These are phyloP conservation scores for Corythoichthys haematopterus DNA, from an alignment of 2,113 vertebrate genomes.

Conservation along the genomic window DNA sequence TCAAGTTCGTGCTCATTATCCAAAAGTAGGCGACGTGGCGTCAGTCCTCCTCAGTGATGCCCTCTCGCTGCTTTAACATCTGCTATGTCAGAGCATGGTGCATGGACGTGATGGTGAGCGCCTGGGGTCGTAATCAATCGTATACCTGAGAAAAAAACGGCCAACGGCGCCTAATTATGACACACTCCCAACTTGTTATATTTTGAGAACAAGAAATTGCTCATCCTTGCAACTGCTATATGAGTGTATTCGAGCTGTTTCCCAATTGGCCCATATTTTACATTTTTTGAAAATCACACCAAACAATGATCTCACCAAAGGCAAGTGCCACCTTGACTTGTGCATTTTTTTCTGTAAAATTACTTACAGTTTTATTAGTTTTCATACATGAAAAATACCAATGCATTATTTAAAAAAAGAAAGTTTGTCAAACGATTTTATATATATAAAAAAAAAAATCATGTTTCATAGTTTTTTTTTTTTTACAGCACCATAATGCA, in stretches of 20 bases:
- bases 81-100: slow-evolving; percentile 17
- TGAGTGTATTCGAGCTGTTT: neutral
- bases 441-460: too few relatives aligned
- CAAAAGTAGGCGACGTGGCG: slow-evolving; percentile 38
- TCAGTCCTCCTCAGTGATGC: slow-evolving; percentile 12
- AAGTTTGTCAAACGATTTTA: too few relatives aligned
- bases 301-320: too few relatives aligned
- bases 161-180: neutral
- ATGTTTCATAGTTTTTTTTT: too few relatives aligned
- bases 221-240: neutral
- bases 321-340: too few relatives aligned
- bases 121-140: slow-evolving; percentile 10
- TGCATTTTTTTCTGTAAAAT: too few relatives aligned
- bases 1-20: slow-evolving; percentile 42
- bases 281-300: too few relatives aligned
- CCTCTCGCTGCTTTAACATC: slow-evolving; percentile 2
- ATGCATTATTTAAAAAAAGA: too few relatives aligned
- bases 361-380: too few relatives aligned
- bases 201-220: neutral
- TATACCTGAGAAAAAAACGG: neutral
- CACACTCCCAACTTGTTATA: neutral
- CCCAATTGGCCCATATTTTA: neutral
- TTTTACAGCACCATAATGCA: too few relatives aligned
- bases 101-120: neutral
- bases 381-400: too few relatives aligned